Evolutionary conservation across 92 coral and sea anemone genomes (phyloP), one percentile per base, ranked within the genome.

Genomic region (Phenganax marumi): DNA sequence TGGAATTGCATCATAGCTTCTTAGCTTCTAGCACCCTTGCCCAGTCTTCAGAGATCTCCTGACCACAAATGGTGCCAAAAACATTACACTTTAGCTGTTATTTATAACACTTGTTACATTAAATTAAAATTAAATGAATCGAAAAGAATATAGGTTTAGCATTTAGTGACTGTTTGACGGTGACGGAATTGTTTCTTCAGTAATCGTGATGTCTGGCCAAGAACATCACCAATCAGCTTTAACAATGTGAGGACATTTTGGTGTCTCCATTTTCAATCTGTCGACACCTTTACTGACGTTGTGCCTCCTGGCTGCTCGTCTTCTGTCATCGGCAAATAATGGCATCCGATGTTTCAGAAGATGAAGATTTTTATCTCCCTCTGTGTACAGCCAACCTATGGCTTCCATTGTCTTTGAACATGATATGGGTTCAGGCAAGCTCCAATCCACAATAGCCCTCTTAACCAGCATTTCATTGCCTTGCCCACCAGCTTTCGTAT

Each of bases 371-470:
- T 46, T 69, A 51, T 16, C 11, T 33, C 75, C 75, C 52, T 69
- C 52, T 8, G 75, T 69, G 24, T 69, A 69, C n/a, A 69, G 75
- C 17, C 26, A 2, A 16, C 75, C 75, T 33, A 69, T 69, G 10
- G 26, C 52, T 69, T 69, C 52, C 75, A 69, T 62, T 8, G 68
- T 62, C 33, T 62, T 62, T 0, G 68, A 33, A 62, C 68, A 62
- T 13, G 68, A 7, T 25, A 69, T 19, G 16, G 75, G 75, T 7
- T 69, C 75, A 8, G 75, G 75, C 19, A 69, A 33, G 75, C 75
- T 69, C 75, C 75, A 69, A 69, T 69, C 75, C 12, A 69, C 75
- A 69, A 69, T 51, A 46, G 75, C 75, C 50, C 50, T 49, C 8
- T 69, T 49, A 18, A 69, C 52, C 14, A 69, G 68, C 51, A 69